Conservation (phyloP, 2,888 invertebrate genomes). For the Cantharis rustica region DNA sequence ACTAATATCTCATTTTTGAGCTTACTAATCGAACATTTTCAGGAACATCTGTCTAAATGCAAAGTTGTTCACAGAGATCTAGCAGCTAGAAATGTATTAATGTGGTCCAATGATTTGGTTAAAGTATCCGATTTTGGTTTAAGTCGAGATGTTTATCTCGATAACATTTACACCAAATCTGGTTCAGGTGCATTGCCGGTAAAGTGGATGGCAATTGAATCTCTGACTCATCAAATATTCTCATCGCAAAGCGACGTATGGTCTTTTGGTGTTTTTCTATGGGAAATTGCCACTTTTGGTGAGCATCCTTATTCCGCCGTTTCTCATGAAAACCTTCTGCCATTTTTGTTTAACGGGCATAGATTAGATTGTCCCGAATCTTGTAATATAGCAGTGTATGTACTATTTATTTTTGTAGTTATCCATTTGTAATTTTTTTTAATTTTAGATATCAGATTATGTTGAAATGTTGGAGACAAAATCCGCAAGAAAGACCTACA, state of each 20-base stretch:
- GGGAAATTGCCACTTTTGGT: constrained; percentile 86
- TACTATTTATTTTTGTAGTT: constrained; percentile 32
- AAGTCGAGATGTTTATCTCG: constrained; percentile 83
- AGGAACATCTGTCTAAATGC: constrained; percentile 80
- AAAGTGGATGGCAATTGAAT: constrained; percentile 91
- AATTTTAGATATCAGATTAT: constrained; percentile 73
- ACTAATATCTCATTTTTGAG: constrained; percentile 46
- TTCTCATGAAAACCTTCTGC: constrained; percentile 68
- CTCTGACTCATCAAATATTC: constrained; percentile 79
- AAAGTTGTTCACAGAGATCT: constrained; percentile 86
- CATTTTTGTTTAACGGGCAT: constrained; percentile 73
- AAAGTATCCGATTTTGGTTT: constrained; percentile 91
- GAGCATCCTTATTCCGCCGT: constrained; percentile 80
- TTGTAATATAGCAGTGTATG: constrained; percentile 75
- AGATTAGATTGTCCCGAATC: constrained; percentile 79
- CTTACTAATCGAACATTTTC: constrained; percentile 36
- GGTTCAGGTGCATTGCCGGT: constrained; percentile 80
- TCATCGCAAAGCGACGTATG: constrained; percentile 92
- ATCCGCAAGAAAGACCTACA: constrained; percentile 71
- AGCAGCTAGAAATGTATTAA: constrained; percentile 85
- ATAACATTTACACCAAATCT: constrained; percentile 80
- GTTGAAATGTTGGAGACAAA: constrained; percentile 73
- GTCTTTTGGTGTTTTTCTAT: constrained; percentile 86
- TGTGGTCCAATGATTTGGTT: constrained; percentile 74
- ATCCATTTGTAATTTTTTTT: constrained; percentile 17